Base-by-base conservation (phyloP, 1,140 invertebrate genomes). In the Cherax quadricarinatus region DNA sequence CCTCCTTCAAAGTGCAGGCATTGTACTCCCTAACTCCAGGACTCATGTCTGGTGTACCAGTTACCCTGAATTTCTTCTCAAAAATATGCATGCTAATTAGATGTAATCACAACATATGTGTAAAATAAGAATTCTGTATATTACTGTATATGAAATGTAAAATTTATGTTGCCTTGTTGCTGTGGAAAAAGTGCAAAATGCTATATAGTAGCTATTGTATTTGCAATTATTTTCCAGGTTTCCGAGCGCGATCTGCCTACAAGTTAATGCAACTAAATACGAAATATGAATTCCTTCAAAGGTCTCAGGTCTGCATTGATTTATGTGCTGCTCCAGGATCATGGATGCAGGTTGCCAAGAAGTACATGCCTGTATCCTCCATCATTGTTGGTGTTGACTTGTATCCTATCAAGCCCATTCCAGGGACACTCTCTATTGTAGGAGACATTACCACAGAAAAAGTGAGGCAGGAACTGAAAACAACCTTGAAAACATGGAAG, bases 291-390 rank as follows among this genome's bases (percentile, higher is more conserved):
- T 99, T 99, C 96, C 95, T 99, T 1, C 98, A 99, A 96, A 98
- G 97, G 94, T 98, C 98, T 14, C 96, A 98, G 96, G 98, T 99
- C 96, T 98, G 98, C 93, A 97, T 99, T 93, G 99, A 99, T 96
- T 96, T 99, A 70, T 99, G 99, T 96, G 99, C 99, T 30, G 99
- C 99, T 10, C 99, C 99, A 10, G 99, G 99, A 95, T 99, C 99
- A 94, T 99, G 99, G 99, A 98, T 99, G 97, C 99, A 99, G 96
- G 99, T 99, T n/a, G 99, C 99, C 75, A 97, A 98, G 94, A 97
- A 99, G 95, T 98, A 99, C 95, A 99, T 99, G 98, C 99, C 99
- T 0, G 96, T 99, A 0, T 99, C 99, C 0, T 99, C 98, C 94
- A 96, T 99, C 75, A 98, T 99, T 7, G 96, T 99, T 86, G 97